Conservation (phyloP, 2,113 vertebrate genomes). For the Eudorcas thomsonii region DNA sequence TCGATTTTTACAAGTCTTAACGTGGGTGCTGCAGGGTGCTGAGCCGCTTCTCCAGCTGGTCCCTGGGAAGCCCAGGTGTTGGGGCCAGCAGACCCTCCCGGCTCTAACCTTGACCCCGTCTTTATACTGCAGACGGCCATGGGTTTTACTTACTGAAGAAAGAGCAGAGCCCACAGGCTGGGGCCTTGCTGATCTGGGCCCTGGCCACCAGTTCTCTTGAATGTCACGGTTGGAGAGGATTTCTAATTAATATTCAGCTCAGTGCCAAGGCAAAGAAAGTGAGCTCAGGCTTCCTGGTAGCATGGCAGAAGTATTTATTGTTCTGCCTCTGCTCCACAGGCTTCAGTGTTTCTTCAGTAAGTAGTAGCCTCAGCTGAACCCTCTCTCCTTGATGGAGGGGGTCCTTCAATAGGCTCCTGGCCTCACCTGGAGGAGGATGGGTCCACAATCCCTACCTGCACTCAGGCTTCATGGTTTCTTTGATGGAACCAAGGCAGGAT, state of each 20-base stretch:
- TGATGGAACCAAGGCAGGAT: background rate
- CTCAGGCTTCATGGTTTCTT: background rate
- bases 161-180: background rate
- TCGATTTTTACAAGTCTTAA: background rate
- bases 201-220: constrained; percentile 2
- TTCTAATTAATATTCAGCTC: background rate
- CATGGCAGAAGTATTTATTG: background rate
- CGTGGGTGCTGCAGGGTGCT: background rate
- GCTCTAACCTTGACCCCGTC: constrained; percentile 20
- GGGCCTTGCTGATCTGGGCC: background rate
- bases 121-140: background rate
- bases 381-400: background rate
- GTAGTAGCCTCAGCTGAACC: background rate
- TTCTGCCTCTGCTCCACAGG: background rate
- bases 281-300: background rate
- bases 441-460: background rate
- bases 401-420: background rate
- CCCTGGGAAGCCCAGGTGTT: background rate
- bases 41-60: background rate
- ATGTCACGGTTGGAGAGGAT: background rate
- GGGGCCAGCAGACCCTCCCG: background rate
- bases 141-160: background rate
- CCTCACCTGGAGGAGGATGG: background rate
- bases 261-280: background rate
- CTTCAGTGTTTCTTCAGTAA: background rate